Percentiles rank a stretch among this genome's conserved stretches.
These are phyloP conservation scores for Orchesella cincta DNA, from an alignment of 1,140 invertebrate genomes.

Conservation along the genomic window DNA sequence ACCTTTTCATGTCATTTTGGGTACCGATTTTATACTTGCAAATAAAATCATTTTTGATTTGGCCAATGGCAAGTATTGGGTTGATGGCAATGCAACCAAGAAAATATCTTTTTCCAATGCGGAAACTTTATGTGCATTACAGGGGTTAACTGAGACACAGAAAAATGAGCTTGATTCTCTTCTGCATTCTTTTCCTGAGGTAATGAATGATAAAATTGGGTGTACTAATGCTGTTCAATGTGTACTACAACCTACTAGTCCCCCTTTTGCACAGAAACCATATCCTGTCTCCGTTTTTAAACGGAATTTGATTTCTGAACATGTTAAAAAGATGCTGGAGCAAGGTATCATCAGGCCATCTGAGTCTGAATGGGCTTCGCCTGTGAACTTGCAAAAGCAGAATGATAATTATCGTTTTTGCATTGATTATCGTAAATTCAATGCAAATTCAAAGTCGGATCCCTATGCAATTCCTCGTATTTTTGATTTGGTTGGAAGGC, in stretches of 20 bases:
- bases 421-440: constrained; percentile 46
- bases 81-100: neutral
- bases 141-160: neutral
- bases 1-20: neutral
- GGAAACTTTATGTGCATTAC: neutral
- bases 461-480: constrained; percentile 56
- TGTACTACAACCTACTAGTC: neutral
- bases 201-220: neutral
- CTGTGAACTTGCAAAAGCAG: constrained; percentile 47
- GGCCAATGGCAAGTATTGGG: neutral
- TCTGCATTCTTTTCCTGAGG: neutral
- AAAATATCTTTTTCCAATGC: neutral
- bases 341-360: constrained; percentile 45
- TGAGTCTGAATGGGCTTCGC: constrained; percentile 43
- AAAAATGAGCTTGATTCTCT: neutral
- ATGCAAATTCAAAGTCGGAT: constrained; percentile 54
- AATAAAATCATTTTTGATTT: neutral
- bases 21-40: neutral
- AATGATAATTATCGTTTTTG: constrained; percentile 32
- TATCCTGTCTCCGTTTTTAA: constrained; percentile 32
- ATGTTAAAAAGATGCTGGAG: constrained; percentile 48
- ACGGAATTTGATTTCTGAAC: constrained; percentile 35
- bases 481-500: constrained; percentile 51
- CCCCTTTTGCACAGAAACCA: constrained; percentile 19
- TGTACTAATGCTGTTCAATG: neutral